Base-by-base conservation (phyloP, 2,888 invertebrate genomes). In the Camponotus fellah region DNA sequence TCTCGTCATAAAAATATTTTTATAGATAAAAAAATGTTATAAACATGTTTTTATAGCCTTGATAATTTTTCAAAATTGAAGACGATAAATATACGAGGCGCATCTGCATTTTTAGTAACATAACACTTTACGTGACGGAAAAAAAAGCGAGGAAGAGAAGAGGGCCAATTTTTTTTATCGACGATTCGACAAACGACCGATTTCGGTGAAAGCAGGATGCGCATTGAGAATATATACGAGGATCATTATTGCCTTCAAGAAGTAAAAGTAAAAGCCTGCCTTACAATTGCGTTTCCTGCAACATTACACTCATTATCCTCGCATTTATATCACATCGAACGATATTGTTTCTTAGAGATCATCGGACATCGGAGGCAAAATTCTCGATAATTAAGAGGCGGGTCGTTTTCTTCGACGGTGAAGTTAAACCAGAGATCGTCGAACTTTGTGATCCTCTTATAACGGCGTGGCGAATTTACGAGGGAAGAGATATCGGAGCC, bases 201-300 rank as follows among this genome's bases (percentile, higher is more conserved):
- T 26, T 75, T 77, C 62, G 84, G 84, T 88, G 88, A 88, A 88
- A 87, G 88, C 88, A 82, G 82, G 10, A 76, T 76, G 80, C 49
- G n/a, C 40, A 77, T 76, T 79, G 86, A 88, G 66, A 64, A 88
- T 72, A 84, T 64, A 84, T 64, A 62, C 65, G 68, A 85, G 83
- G 84, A 80, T 66, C 60, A 84, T 87, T 85, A 84, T 82, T 88
- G 77, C 88, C 81, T 77, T 65, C 84, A 77, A 69, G 60, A 81
- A 56, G 81, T 80, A 86, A 84, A 84, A 82, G 75, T 60, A 56
- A 74, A 77, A 62, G 40, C 34, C 69, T 53, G 56, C 37, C 5
- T 75, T 66, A 58, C 46, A 21, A 69, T 80, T 49, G 17, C 60
- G 12, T 71, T 71, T 46, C 14, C 17, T n/a, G 21, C 17, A 10